Evolutionary conservation across 2,888 invertebrate species (phyloP).

Genomic region (Sialis fuliginosa): DNA sequence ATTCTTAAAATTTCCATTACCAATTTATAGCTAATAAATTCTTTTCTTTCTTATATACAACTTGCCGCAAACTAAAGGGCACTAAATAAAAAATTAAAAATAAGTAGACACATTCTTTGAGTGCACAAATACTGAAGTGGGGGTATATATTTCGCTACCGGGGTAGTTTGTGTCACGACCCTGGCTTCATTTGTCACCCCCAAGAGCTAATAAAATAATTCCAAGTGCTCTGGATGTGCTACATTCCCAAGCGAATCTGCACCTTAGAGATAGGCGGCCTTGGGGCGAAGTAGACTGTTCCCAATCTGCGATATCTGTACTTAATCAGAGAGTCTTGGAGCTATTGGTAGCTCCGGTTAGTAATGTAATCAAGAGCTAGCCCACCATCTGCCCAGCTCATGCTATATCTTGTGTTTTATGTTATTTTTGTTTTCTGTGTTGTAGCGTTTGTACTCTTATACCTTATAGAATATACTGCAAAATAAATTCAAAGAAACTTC

Average conservation of each 20-base stretch:
- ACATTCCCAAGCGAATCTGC: background rate
- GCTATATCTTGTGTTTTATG: too few species aligned
- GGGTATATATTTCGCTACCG: background rate
- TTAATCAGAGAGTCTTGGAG: background rate
- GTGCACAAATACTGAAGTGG: background rate
- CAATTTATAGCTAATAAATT: too few species aligned
- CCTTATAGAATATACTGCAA: too few species aligned
- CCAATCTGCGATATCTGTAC: background rate
- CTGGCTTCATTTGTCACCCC: constrained; percentile 27
- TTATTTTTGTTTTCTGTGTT: too few species aligned
- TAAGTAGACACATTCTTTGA: too few species aligned
- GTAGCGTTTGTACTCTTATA: too few species aligned
- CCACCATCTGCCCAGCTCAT: background rate
- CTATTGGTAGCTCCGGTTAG: background rate
- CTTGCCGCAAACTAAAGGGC: too few species aligned
- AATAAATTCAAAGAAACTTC: too few species aligned
- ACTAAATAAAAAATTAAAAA: too few species aligned
- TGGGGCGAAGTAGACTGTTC: background rate
- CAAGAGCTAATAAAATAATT: constrained; percentile 28
- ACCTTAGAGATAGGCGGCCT: background rate
- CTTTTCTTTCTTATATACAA: too few species aligned
- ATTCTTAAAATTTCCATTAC: too few species aligned
- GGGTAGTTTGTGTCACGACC: constrained; percentile 28
- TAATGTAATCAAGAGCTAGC: background rate
- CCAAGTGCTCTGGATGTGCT: constrained; percentile 15